Percentiles rank a stretch among this genome's conserved stretches.
phyloP scores from a whole-genome alignment of 2,888 invertebrate genomes.

The Lepetodrilus schrolli region DNA sequence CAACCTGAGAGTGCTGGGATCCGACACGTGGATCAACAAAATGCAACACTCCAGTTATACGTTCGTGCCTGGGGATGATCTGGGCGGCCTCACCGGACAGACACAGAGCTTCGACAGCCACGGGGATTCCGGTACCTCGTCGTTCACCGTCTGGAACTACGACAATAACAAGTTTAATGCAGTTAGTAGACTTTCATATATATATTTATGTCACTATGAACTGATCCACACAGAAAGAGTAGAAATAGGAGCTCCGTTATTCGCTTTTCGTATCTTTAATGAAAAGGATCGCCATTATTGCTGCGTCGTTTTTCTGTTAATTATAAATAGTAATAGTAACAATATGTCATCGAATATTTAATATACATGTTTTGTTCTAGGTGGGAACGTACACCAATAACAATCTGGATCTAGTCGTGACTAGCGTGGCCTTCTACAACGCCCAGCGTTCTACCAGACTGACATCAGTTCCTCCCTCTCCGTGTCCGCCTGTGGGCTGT shows the following conservation, averaged over 20 bases:
- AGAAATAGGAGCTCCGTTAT: neutral
- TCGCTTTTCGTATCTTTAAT: no score
- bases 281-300: no score
- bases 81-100: slow-evolving; percentile 45
- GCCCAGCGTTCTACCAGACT: slow-evolving; percentile 37
- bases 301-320: no score
- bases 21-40: slow-evolving; percentile 52
- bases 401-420: slow-evolving; percentile 39
- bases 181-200: slow-evolving; percentile 42
- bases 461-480: slow-evolving; percentile 42
- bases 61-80: slow-evolving; percentile 44
- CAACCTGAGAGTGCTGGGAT: slow-evolving; percentile 46
- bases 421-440: slow-evolving; percentile 50
- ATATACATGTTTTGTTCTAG: slow-evolving; percentile 54
- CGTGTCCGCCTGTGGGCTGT: slow-evolving; percentile 58
- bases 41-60: slow-evolving; percentile 52
- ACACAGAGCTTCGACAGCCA: slow-evolving; percentile 60
- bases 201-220: neutral
- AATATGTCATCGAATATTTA: no score
- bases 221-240: neutral
- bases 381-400: slow-evolving; percentile 52
- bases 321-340: no score
- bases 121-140: slow-evolving; percentile 53
- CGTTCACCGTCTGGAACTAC: slow-evolving; percentile 60
- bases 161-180: slow-evolving; percentile 49